phyloP scores from a whole-genome alignment of 2,888 invertebrate genomes.

The Tetropium fuscum region DNA sequence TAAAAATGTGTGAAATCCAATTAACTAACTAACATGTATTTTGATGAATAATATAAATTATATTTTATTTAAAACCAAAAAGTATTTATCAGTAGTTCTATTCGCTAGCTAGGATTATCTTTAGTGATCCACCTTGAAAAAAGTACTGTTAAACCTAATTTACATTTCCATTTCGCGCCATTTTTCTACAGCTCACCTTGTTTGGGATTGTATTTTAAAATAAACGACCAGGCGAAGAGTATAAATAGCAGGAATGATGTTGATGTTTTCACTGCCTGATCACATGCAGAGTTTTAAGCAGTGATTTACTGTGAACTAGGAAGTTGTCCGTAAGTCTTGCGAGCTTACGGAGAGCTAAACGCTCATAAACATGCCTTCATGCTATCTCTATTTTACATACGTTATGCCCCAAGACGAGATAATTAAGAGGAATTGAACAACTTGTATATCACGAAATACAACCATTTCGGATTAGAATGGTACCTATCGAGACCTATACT shows the following conservation, averaged over 20 bases:
- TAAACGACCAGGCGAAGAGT: conserved; percentile 24
- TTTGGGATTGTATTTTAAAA: conserved; percentile 24
- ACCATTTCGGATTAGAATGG: conserved; percentile 11
- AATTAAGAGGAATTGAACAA: conserved; percentile 25
- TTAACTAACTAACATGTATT: too few species aligned
- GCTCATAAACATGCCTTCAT: conserved; percentile 21
- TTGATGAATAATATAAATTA: too few species aligned
- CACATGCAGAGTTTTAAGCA: conserved; percentile 54
- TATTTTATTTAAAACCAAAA: too few species aligned
- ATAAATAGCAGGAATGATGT: conserved; percentile 52
- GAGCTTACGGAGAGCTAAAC: conserved; percentile 22
- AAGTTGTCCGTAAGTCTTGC: conserved; percentile 46
- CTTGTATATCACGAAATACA: conserved; percentile 10
- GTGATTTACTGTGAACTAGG: conserved; percentile 55
- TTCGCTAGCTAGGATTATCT: too few species aligned
- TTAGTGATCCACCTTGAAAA: neutral
- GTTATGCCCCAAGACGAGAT: conserved; percentile 24
- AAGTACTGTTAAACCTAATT: conserved; percentile 7
- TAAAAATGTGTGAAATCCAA: too few species aligned
- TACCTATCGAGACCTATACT: too few species aligned
- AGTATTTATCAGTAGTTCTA: too few species aligned
- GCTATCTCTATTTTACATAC: conserved; percentile 25
- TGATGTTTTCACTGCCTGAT: conserved; percentile 53
- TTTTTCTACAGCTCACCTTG: conserved; percentile 31
- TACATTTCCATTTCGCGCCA: conserved; percentile 16